Evolutionary conservation across 2,797 vertebrate genomes (phyloP).

Genomic region (Clarias fuscus): DNA sequence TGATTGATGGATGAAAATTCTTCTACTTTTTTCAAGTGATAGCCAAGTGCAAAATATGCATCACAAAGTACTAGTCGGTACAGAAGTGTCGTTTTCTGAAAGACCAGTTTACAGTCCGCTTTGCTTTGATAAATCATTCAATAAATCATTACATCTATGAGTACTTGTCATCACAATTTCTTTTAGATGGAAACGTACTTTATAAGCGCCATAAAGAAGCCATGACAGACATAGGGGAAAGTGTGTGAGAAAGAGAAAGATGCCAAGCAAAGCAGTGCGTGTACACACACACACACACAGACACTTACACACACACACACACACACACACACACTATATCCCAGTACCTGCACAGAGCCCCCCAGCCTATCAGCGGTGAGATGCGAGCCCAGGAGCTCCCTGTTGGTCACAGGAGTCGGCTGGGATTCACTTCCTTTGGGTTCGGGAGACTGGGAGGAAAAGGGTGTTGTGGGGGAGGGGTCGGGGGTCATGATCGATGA

Average conservation of each 20-base stretch:
- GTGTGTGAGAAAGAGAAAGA: conserved; percentile 40
- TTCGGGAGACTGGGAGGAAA: conserved; percentile 73
- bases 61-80: no score
- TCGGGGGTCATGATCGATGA: conserved; percentile 22
- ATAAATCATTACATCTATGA: neutral
- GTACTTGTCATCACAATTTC: neutral
- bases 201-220: neutral
- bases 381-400: conserved; percentile 83
- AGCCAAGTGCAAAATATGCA: no score
- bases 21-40: no score
- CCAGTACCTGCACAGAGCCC: conserved; percentile 87
- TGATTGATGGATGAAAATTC: no score
- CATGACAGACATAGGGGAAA: neutral
- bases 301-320: conserved; percentile 35
- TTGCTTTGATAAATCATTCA: no score
- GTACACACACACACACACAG: neutral
- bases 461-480: conserved; percentile 19
- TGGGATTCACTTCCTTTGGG: conserved; percentile 84
- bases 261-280: neutral
- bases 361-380: conserved; percentile 85
- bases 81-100: no score
- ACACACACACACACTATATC: conserved; percentile 62
- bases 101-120: no score
- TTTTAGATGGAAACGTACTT: neutral
- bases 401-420: conserved; percentile 82